Evolutionary conservation across 2,113 vertebrate species (phyloP).

Genomic region (Vulpes ferrilata): DNA sequence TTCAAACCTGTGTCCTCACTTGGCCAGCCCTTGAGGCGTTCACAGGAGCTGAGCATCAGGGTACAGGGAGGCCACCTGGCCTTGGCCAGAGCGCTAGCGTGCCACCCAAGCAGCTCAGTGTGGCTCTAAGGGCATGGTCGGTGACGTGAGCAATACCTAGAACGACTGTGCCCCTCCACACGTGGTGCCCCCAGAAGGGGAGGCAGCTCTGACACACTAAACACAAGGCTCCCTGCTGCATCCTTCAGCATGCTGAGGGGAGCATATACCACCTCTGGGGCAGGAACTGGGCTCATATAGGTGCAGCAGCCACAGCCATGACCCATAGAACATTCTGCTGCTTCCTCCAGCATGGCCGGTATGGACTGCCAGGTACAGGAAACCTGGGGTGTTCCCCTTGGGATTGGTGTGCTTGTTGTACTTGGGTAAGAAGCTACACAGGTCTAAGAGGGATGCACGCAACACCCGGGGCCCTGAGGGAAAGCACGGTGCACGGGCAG

Average conservation of each 20-base stretch:
- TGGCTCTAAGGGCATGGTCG: rapidly evolving
- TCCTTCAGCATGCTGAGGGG: background rate
- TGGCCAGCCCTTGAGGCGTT: rapidly evolving
- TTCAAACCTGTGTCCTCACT: rapidly evolving
- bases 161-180: rapidly evolving
- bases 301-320: background rate
- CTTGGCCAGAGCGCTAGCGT: background rate
- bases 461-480: background rate
- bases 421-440: background rate
- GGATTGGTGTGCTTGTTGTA: rapidly evolving
- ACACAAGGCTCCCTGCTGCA: background rate
- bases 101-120: rapidly evolving
- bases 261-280: background rate
- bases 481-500: rapidly evolving
- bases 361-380: background rate
- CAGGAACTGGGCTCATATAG: background rate
- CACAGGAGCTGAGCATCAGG: rapidly evolving
- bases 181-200: background rate
- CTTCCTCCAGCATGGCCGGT: background rate
- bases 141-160: rapidly evolving
- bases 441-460: rapidly evolving
- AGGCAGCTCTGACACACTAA: rapidly evolving
- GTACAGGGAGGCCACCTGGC: no score
- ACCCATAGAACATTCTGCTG: no score
- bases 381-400: no score